Evolutionary conservation across 1,140 invertebrate genomes (phyloP).

Genomic region (Euura saliciscinereae): DNA sequence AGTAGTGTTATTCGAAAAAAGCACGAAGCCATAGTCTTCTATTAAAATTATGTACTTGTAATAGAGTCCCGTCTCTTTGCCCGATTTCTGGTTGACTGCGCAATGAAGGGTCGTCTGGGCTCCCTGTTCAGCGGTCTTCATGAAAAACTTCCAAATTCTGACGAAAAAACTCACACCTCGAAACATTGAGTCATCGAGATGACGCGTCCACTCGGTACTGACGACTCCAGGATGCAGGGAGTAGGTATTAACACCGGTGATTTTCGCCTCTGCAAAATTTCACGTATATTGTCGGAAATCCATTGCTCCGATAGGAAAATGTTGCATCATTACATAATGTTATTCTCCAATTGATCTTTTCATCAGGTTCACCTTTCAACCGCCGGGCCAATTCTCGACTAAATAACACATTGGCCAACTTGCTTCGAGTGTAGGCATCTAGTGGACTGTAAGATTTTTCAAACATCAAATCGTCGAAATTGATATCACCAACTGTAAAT

Average conservation of each 20-base stretch:
- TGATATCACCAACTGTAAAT: conserved; percentile 60
- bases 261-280: conserved; percentile 47
- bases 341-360: background rate
- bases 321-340: background rate
- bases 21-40: too few relatives aligned
- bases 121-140: too few relatives aligned
- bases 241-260: conserved; percentile 68
- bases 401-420: conserved; percentile 80
- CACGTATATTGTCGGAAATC: background rate
- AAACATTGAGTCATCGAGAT: conserved; percentile 58
- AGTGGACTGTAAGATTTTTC: conserved; percentile 67
- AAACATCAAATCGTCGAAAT: conserved; percentile 74
- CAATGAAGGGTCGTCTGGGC: too few relatives aligned
- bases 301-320: background rate
- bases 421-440: conserved; percentile 72
- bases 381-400: conserved; percentile 65
- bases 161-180: too few relatives aligned
- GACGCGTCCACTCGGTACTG: conserved; percentile 74
- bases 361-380: conserved; percentile 59
- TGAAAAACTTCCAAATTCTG: too few relatives aligned
- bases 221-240: conserved; percentile 76
- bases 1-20: too few relatives aligned
- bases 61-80: too few relatives aligned
- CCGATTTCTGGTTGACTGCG: too few relatives aligned
- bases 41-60: too few relatives aligned